Conservation (phyloP, 2,888 invertebrate genomes). For the Scelioninae gen. 1 region DNA sequence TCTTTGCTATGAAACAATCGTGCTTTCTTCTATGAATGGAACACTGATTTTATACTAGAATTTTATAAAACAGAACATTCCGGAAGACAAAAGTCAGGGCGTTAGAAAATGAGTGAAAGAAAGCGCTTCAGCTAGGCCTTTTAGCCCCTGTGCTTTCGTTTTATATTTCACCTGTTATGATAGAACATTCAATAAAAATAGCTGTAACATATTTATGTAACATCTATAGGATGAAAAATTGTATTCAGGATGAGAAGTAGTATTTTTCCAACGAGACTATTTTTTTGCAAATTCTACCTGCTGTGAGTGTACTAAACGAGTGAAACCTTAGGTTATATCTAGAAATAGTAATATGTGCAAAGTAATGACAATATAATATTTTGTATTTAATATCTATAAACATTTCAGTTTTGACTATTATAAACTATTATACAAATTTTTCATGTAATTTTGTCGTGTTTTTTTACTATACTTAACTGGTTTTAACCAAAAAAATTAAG, state of each 20-base stretch:
- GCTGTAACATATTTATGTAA: slow-evolving; percentile 67
- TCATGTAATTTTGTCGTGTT: no score
- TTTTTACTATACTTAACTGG: no score
- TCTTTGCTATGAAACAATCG: slow-evolving; percentile 43
- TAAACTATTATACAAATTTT: no score
- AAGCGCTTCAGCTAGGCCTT: slow-evolving; percentile 69
- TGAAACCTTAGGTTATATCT: slow-evolving; percentile 25
- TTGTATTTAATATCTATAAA: not conserved
- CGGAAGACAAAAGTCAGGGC: slow-evolving; percentile 3
- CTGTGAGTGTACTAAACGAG: slow-evolving; percentile 35
- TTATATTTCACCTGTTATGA: no score
- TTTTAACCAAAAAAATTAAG: no score
- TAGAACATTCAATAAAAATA: no score
- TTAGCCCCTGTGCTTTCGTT: slow-evolving; percentile 66
- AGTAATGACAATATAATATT: slow-evolving; percentile 48
- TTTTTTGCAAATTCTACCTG: slow-evolving; percentile 66
- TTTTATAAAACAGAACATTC: slow-evolving; percentile 66
- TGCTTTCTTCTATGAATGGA: slow-evolving; percentile 46
- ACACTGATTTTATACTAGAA: slow-evolving; percentile 61
- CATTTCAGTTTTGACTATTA: no score
- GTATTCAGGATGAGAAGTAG: slow-evolving; percentile 64
- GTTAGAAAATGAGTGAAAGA: slow-evolving; percentile 38
- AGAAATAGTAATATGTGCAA: slow-evolving; percentile 21
- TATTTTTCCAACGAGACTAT: slow-evolving; percentile 70
- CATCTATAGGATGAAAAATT: slow-evolving; percentile 48